A percentile compares a stretch with the other conserved stretches of the same genome.
Evolutionary conservation across 1,140 invertebrate species (phyloP).

Genomic region (Zaprionus ghesquierei): DNA sequence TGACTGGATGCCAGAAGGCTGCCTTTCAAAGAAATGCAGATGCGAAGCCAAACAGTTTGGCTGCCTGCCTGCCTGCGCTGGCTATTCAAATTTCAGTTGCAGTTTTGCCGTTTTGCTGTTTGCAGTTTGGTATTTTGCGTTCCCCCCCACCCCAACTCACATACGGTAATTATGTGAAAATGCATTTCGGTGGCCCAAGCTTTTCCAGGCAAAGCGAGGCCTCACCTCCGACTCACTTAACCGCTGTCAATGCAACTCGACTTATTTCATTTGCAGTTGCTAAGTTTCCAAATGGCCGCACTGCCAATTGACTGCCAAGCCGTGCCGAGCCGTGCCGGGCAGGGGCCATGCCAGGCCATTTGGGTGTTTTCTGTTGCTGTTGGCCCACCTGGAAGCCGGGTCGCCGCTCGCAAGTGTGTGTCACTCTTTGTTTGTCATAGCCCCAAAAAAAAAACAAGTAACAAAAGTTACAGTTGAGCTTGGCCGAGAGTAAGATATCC

Average conservation of each 20-base stretch:
- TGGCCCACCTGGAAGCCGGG: conserved; percentile 15
- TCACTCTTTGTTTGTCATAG: conserved; percentile 62
- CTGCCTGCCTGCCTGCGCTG: conserved; percentile 33
- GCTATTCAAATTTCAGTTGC: conserved; percentile 77
- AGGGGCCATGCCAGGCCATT: not conserved
- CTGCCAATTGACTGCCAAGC: conserved; percentile 28
- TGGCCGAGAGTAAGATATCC: no score
- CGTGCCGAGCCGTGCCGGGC: not conserved
- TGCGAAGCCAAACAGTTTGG: not conserved
- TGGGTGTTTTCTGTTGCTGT: conserved; percentile 4
- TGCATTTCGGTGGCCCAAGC: conserved; percentile 64
- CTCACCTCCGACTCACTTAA: conserved; percentile 28
- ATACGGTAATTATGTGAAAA: conserved; percentile 81
- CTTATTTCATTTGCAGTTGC: conserved; percentile 66
- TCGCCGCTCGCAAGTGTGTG: conserved; percentile 32
- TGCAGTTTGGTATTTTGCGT: conserved; percentile 61
- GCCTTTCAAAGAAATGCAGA: conserved; percentile 35
- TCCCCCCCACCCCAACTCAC: no score
- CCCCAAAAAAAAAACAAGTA: conserved; percentile 8
- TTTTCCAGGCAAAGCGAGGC: conserved; percentile 48
- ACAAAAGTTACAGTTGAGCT: no score
- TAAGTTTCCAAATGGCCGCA: conserved; percentile 24
- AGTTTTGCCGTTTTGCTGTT: no score
- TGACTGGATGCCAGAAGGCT: conserved; percentile 17
- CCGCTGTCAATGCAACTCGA: conserved; percentile 72